These are phyloP conservation scores for Dermatemys mawii DNA, from an alignment of 2,113 vertebrate genomes.

Conservation along the genomic window DNA sequence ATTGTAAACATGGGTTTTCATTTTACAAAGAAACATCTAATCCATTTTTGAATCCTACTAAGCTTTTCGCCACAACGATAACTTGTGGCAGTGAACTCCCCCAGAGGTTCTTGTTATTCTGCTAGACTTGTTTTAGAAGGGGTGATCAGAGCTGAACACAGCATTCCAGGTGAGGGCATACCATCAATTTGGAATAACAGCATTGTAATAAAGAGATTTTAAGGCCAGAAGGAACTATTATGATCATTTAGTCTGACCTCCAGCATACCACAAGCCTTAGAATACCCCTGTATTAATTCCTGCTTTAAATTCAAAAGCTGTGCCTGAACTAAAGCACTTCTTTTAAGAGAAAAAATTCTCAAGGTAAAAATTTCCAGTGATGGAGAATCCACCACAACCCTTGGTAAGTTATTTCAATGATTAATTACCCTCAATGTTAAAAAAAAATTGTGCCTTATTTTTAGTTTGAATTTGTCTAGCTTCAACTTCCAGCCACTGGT, in stretches of 20 bases:
- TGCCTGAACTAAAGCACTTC: background rate
- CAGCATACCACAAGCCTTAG: background rate
- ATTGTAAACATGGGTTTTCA: conserved; percentile 25
- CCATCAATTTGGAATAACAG: background rate
- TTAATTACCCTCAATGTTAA: background rate
- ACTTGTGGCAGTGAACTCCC: background rate
- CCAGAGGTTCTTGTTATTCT: background rate
- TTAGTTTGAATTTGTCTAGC: background rate
- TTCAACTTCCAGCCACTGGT: background rate
- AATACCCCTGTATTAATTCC: background rate
- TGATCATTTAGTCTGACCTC: background rate
- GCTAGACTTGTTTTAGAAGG: background rate
- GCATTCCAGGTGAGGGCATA: background rate
- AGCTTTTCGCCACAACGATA: conserved; percentile 31
- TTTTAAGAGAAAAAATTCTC: background rate
- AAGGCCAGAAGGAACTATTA: background rate
- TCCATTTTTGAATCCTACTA: conserved; percentile 40
- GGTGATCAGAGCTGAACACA: background rate
- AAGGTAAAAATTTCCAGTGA: background rate
- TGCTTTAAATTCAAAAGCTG: background rate
- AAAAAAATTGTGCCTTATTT: background rate
- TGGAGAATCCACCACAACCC: background rate
- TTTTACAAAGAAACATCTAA: conserved; percentile 48
- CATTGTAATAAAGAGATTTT: background rate
- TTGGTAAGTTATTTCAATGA: background rate